phyloP scores from a whole-genome alignment of 1,140 invertebrate genomes.

The Brachionus manjavacas region DNA sequence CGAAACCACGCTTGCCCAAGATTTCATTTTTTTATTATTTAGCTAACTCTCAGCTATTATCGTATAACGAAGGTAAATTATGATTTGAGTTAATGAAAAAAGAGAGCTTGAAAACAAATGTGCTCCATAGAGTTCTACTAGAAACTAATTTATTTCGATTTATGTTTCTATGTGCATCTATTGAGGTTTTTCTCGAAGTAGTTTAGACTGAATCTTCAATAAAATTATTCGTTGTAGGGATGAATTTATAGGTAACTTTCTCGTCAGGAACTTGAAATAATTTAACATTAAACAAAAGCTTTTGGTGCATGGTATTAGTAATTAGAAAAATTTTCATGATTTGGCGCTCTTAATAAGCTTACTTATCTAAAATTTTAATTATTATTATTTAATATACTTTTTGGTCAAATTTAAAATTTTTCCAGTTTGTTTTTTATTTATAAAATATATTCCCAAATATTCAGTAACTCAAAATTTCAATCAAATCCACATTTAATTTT shows the following conservation, averaged over 20 bases:
- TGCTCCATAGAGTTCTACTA: slow-evolving; percentile 3
- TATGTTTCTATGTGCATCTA: slow-evolving; percentile 34
- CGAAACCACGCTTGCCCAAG: slow-evolving; percentile 10
- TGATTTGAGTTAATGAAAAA: not conserved
- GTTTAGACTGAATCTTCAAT: not conserved
- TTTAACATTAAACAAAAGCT: not conserved
- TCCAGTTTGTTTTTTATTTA: not conserved
- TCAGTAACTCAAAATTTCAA: no score
- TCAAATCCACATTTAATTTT: not conserved
- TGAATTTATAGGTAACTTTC: not conserved
- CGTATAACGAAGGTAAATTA: slow-evolving; percentile 22
- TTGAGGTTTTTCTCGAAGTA: not conserved
- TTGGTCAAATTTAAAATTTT: not conserved
- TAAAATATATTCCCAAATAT: no score
- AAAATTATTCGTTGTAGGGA: not conserved
- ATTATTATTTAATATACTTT: not conserved
- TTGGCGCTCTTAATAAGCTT: not conserved
- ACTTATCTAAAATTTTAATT: not conserved
- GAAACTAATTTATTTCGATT: slow-evolving; percentile 1
- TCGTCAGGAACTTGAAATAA: not conserved
- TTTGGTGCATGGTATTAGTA: not conserved
- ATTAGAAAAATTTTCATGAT: not conserved
- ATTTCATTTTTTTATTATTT: slow-evolving; percentile 12
- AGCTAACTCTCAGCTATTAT: not conserved
- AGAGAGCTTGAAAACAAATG: slow-evolving; percentile 23